These are phyloP conservation scores for Indicator indicator DNA, from an alignment of 2,113 vertebrate genomes.

Conservation along the genomic window DNA sequence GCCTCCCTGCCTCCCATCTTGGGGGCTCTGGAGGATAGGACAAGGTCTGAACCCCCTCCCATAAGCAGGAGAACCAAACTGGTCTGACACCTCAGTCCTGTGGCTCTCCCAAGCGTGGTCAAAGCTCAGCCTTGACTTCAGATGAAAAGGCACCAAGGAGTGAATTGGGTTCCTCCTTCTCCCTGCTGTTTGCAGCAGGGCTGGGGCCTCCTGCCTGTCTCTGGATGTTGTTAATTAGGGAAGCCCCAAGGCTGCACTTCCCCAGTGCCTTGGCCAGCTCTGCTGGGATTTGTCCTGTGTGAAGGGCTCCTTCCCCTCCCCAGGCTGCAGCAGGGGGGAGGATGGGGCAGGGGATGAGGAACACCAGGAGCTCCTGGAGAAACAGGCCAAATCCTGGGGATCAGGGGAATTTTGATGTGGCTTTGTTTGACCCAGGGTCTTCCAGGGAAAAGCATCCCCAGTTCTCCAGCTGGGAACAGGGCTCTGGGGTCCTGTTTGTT, in stretches of 20 bases:
- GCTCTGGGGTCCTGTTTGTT: accelerated
- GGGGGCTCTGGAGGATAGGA: neutral
- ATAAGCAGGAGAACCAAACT: neutral
- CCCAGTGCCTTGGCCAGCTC: neutral
- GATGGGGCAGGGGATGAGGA: neutral
- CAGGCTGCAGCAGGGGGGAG: accelerated
- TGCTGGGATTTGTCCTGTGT: accelerated
- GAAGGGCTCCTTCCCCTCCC: neutral
- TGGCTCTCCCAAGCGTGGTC: neutral
- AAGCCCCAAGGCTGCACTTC: neutral
- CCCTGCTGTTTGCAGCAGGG: accelerated
- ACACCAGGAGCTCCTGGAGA: neutral
- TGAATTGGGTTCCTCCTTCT: neutral
- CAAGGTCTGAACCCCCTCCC: neutral
- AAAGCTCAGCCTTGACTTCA: neutral
- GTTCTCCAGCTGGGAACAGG: neutral
- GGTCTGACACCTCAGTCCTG: accelerated
- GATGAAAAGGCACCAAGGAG: neutral
- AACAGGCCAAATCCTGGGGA: neutral
- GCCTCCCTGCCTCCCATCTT: neutral
- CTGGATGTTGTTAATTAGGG: neutral
- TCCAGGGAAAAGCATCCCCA: neutral
- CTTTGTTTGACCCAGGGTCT: neutral
- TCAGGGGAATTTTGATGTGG: neutral
- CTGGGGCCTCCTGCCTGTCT: neutral